Evolutionary conservation across 2,888 invertebrate species (phyloP), one percentile per base, ranked within the genome.

Genomic region (Dicycla oo): DNA sequence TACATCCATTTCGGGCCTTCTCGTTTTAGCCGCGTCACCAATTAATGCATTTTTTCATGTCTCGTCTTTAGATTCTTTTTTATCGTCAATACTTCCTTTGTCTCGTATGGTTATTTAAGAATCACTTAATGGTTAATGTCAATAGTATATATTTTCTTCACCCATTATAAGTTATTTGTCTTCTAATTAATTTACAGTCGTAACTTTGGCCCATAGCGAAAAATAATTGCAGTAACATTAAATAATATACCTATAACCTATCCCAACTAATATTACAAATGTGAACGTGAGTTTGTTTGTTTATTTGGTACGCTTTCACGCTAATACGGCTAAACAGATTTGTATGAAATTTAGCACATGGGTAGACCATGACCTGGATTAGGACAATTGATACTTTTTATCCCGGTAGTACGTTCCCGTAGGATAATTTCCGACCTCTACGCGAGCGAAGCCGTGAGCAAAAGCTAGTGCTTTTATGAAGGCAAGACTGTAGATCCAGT

Each of bases 31-130:
- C 82, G 76, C 88, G 88, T 86, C 90, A 92, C 93, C 92, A 94
- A 94, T 94, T 94, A 94, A 93, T 90, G 93, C 88, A 91, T 93
- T 93, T 93, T 92, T 92, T 90, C 86, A 78, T 86, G 84, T 87
- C 85, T 85, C 84, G 79, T 61, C 65, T 78, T 78, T 81, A 69
- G 72, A 75, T 82, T 84, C 63, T 81, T 84, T 87, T 88, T 88
- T 82, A 82, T 85, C 81, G 83, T 85, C 76, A 85, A 84, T 72
- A 83, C 85, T 88, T 89, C 86, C 88, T 90, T 90, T 85, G 80
- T 86, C 66, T 80, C 64, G 67, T 67, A 26, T 23, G 61, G 72
- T 69, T 81, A 65, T 70, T 82, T 79, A 38, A 45, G 54, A 60
- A 54, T 47, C 11, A 11, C 11, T 53, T 65, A 70, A 78, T 70